phyloP scores from a whole-genome alignment of 1,140 invertebrate species.

The Steinernema feltiae region DNA sequence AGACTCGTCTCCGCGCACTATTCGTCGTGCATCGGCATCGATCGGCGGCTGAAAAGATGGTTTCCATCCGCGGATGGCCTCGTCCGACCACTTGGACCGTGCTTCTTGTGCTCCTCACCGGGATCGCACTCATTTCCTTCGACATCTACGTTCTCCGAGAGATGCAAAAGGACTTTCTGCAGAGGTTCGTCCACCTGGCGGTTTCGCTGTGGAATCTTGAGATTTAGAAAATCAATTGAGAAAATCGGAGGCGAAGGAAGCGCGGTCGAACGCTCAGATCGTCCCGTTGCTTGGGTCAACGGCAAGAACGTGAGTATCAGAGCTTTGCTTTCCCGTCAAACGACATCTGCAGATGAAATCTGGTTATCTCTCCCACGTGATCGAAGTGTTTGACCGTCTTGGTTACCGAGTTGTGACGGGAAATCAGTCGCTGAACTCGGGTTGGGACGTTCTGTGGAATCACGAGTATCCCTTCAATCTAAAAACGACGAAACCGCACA shows the following conservation, averaged over 20 bases:
- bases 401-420: slow-evolving; percentile 59
- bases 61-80: neutral
- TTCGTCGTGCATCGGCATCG: neutral
- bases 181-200: no score
- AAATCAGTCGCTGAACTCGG: slow-evolving; percentile 57
- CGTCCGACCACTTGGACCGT: slow-evolving; percentile 9
- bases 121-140: neutral
- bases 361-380: slow-evolving; percentile 73
- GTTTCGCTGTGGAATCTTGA: neutral
- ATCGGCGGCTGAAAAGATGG: neutral
- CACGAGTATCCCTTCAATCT: slow-evolving; percentile 81
- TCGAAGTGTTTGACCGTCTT: slow-evolving; percentile 68
- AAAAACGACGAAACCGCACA: slow-evolving; percentile 24
- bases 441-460: slow-evolving; percentile 85
- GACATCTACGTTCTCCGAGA: slow-evolving; percentile 5
- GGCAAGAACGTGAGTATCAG: neutral
- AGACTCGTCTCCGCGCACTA: neutral
- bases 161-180: neutral
- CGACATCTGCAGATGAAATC: neutral
- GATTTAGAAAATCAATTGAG: neutral
- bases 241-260: neutral
- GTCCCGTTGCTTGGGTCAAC: neutral
- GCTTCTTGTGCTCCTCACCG: neutral
- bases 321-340: neutral
- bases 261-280: neutral